Base-by-base conservation (phyloP, 1,140 invertebrate species). In the Drosophila lowei region DNA sequence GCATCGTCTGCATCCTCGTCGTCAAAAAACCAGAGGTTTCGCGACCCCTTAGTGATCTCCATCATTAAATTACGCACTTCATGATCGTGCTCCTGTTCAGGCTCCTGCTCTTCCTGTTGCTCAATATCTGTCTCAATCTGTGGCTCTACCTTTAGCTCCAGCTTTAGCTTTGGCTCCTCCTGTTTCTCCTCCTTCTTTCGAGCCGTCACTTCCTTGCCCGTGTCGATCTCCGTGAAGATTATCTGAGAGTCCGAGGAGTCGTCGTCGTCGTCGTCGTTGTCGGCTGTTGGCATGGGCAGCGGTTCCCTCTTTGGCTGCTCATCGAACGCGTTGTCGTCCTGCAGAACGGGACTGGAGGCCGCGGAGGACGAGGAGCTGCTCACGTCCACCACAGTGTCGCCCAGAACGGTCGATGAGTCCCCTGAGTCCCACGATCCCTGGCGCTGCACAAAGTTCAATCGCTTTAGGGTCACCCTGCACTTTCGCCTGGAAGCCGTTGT, bases 181-280 rank as follows among this genome's bases (percentile, higher is more conserved):
- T 11, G 8, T 38, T 53, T 11, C 28, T 50, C 34, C 7, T 15
- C 7, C 3, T 62, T 61, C 5, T 4, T 38, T 4, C 9, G 34
- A 49, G 49, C 43, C n/a, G 42, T 50, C 9, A 13, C 11, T 13
- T 38, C 34, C 34, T 11, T 38, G 34, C 47, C 57, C 25, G 67
- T 66, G 18, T 86, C 78, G 7, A 86, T 77, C 8, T 81, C 83
- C 1, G 88, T 61, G 16, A 86, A 86, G 18, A 86, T 86, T 16
- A 86, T 86, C 18, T 88, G 74, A 0, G 64, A 61, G 6, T 70
- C 50, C 1, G 64, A 61, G 13, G 66, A 47, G 2, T 59, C 38
- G n/a, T 62, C 54, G 1, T 54, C 72, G 1, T 55, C 59, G 7
- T 41, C 30, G 8, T 34, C 59, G 7, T 41, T 23, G 8, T 34